A percentile compares a stretch with the other conserved stretches of the same genome.
phyloP scores from a whole-genome alignment of 2,888 invertebrate species.

The Heterodera filipjevi region DNA sequence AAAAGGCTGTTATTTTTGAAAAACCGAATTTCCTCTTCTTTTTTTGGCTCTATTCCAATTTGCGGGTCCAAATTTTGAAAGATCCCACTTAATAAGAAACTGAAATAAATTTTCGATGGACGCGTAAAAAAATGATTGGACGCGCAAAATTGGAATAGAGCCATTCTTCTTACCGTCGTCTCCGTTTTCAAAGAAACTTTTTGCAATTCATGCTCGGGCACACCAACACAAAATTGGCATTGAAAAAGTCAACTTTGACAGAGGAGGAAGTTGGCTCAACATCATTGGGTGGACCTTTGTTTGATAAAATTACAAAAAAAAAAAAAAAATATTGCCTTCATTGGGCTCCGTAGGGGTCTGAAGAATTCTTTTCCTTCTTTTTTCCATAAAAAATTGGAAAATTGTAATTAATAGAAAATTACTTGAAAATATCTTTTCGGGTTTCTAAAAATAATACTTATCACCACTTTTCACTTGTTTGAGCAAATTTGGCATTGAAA shows the following conservation, averaged over 20 bases:
- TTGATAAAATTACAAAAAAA: background rate
- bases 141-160: too few relatives aligned
- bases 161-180: background rate
- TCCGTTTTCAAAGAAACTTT: background rate
- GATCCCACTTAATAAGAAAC: too few relatives aligned
- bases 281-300: background rate
- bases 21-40: too few relatives aligned
- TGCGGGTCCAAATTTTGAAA: too few relatives aligned
- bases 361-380: background rate
- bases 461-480: too few relatives aligned
- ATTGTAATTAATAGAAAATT: too few relatives aligned
- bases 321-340: background rate
- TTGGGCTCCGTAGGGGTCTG: background rate
- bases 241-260: slow-evolving; percentile 4
- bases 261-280: background rate
- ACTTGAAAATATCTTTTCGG: too few relatives aligned
- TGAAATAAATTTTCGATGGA: background rate
- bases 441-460: too few relatives aligned
- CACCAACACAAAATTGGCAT: slow-evolving; percentile 14
- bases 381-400: background rate
- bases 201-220: background rate
- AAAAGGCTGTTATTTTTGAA: background rate
- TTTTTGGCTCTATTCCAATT: too few relatives aligned
- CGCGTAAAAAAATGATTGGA: too few relatives aligned
- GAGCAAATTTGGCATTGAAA: too few relatives aligned